phyloP scores from a whole-genome alignment of 2,113 vertebrate species.

The Podilymbus podiceps region DNA sequence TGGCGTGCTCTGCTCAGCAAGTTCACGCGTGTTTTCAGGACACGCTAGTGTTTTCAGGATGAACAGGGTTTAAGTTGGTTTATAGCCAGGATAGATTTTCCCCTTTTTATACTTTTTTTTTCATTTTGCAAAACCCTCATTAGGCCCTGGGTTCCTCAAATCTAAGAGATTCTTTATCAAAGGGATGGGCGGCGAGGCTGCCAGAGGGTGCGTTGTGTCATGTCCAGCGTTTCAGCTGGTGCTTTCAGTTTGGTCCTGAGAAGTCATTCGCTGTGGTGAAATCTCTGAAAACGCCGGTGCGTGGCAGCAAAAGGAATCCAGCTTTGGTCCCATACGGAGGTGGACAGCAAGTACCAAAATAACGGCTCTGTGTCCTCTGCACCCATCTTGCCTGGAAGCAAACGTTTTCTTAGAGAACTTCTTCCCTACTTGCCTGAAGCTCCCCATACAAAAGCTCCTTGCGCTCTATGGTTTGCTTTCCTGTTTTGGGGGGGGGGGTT shows the following conservation, averaged over 20 bases:
- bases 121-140: fast-evolving
- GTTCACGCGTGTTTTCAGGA: background rate
- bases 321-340: background rate
- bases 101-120: background rate
- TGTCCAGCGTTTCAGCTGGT: background rate
- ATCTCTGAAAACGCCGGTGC: background rate
- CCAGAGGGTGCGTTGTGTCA: background rate
- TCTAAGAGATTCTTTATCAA: fast-evolving
- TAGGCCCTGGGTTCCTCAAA: background rate
- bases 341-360: background rate
- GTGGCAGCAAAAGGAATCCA: background rate
- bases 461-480: background rate
- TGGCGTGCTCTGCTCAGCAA: background rate
- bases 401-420: background rate
- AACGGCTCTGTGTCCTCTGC: background rate
- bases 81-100: background rate
- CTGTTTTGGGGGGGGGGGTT: no score
- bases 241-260: background rate
- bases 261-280: background rate
- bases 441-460: background rate
- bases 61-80: background rate
- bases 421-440: background rate
- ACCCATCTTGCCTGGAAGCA: background rate
- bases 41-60: background rate
- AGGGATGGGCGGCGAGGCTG: background rate